Evolutionary conservation across 2,113 vertebrate genomes (phyloP).

Genomic region (Typhlomys cinereus): DNA sequence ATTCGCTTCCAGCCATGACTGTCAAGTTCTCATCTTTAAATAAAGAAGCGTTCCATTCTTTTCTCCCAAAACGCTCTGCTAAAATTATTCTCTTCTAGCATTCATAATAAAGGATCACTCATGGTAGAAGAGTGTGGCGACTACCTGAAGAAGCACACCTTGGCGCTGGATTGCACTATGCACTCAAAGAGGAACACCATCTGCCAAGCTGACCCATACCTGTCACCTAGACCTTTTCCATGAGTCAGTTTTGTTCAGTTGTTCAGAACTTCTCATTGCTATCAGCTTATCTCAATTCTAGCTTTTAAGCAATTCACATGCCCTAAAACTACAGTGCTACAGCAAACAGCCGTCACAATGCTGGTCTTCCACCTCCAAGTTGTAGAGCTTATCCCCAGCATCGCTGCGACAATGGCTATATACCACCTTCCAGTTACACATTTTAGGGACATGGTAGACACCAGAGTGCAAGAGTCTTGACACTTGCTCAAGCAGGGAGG

Average conservation of each 20-base stretch:
- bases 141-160: slow-evolving; percentile 6
- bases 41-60: neutral
- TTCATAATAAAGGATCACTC: slow-evolving; percentile 23
- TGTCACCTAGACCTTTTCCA: neutral
- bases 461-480: neutral
- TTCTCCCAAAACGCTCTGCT: neutral
- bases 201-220: neutral
- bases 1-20: neutral
- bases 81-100: slow-evolving; percentile 1
- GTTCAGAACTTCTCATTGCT: neutral
- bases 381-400: neutral
- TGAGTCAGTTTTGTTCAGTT: neutral
- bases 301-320: neutral
- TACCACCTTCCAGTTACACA: neutral
- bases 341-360: neutral
- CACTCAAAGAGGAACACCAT: neutral
- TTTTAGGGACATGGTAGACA: neutral
- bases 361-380: neutral
- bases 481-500: neutral
- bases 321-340: neutral
- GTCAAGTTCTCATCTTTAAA: slow-evolving; percentile 3
- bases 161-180: neutral
- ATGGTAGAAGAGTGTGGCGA: neutral
- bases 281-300: neutral
- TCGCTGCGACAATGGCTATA: neutral